These are phyloP conservation scores for Oegoconia quadripuncta DNA, from an alignment of 2,888 invertebrate genomes.

Conservation along the genomic window DNA sequence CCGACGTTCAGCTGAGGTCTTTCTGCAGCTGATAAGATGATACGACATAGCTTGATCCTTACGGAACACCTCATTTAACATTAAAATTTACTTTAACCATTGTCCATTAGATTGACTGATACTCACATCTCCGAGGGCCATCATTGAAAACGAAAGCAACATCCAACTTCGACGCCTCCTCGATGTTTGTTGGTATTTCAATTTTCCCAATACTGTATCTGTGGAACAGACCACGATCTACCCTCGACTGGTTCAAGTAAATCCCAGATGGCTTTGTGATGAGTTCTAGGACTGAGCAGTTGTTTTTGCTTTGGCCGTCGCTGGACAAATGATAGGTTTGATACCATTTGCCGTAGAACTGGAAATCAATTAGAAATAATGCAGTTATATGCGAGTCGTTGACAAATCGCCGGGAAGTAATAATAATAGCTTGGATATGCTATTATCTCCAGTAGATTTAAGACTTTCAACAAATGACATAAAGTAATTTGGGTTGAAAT, in stretches of 20 bases:
- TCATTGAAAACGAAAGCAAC: constrained; percentile 45
- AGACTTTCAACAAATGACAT: no score
- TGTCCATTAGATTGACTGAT: not conserved
- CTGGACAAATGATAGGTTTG: constrained; percentile 59
- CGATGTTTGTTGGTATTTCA: constrained; percentile 35
- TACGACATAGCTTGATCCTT: no score
- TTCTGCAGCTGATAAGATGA: no score
- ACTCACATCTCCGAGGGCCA: constrained; percentile 59
- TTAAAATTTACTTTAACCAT: no score
- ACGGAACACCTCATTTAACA: no score
- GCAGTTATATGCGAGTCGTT: no score
- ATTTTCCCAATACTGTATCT: constrained; percentile 48
- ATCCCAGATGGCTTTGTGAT: constrained; percentile 41
- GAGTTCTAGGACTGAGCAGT: constrained; percentile 53
- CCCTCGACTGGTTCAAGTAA: constrained; percentile 54
- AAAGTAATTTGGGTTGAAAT: no score
- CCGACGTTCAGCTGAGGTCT: no score
- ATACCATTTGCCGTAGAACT: constrained; percentile 65
- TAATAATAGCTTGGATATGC: no score
- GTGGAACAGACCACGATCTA: constrained; percentile 56
- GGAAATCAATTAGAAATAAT: constrained; percentile 13
- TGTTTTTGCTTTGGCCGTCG: constrained; percentile 47
- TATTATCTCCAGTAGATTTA: no score
- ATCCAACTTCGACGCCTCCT: constrained; percentile 42
- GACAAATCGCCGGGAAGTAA: no score